phyloP scores from a whole-genome alignment of 2,797 vertebrate genomes.

The Cynopterus sphinx region DNA sequence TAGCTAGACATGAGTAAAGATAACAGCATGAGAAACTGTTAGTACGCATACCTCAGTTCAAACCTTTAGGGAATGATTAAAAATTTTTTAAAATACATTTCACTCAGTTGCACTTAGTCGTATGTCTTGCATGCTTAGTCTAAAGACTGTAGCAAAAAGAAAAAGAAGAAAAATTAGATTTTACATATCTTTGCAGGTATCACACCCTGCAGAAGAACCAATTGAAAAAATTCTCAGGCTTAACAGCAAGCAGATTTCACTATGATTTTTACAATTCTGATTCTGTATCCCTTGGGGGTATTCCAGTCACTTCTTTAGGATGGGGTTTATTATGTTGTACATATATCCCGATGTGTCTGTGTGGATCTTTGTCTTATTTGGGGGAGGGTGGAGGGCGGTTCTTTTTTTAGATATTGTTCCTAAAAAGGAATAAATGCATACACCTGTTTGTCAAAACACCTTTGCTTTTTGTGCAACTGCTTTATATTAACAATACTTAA shows the following conservation, averaged over 20 bases:
- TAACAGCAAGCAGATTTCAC: slow-evolving; percentile 90
- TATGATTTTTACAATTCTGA: slow-evolving; percentile 87
- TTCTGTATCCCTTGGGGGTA: slow-evolving; percentile 87
- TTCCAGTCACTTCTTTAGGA: slow-evolving; percentile 87
- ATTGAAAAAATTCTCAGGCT: slow-evolving; percentile 94
- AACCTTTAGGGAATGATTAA: slow-evolving; percentile 96
- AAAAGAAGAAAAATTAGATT: slow-evolving; percentile 89
- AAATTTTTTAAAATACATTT: slow-evolving; percentile 89
- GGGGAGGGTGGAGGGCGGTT: slow-evolving; percentile 81
- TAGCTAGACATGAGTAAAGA: slow-evolving; percentile 97
- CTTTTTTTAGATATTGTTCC: slow-evolving; percentile 91
- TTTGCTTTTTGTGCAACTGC: slow-evolving; percentile 95
- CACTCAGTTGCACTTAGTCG: slow-evolving; percentile 96
- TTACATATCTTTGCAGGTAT: slow-evolving; percentile 90
- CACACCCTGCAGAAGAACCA: slow-evolving; percentile 90
- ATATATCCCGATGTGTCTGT: slow-evolving; percentile 92
- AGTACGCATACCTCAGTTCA: slow-evolving; percentile 97
- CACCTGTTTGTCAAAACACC: slow-evolving; percentile 89
- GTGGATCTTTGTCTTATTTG: slow-evolving; percentile 89
- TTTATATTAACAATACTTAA: slow-evolving; percentile 94
- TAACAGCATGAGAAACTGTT: slow-evolving; percentile 97
- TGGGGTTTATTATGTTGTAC: slow-evolving; percentile 93
- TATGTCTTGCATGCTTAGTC: slow-evolving; percentile 98
- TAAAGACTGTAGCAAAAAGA: slow-evolving; percentile 94
- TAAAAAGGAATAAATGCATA: slow-evolving; percentile 90